Base-by-base conservation (phyloP, 2,113 vertebrate genomes). In the Labeo catla region DNA sequence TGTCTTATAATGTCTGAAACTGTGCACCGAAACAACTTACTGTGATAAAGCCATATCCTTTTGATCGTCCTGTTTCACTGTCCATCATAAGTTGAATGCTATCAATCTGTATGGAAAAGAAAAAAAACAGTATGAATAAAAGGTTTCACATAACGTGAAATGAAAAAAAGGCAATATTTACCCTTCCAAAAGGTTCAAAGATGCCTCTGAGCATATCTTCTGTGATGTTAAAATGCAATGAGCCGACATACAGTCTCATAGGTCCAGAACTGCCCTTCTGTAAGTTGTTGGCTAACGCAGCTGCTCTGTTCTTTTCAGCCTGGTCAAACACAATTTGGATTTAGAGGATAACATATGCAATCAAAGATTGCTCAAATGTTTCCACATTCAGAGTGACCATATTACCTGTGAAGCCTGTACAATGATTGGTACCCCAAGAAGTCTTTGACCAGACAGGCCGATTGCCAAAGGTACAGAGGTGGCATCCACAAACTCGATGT, bases 21-120 rank as follows among this genome's bases (percentile, higher is more conserved):
- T n/a, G 16, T 21, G 15, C 15, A 50, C 8, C 61, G 50, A 11
- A 16, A 34, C 6, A 82, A 89, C 95, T 94, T 95, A 99, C 98
- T 9, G 97, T 99, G 93, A 99, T 99, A 91, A 99, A 99, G 90
- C 98, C 98, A 23, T 98, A 99, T 90, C 98, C 98, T 93, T 99
- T 99, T 4, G 98, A 99, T 50, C 96, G 94, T 11, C 96, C 97
- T 0, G 97, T 98, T 93, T 99, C 98, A 89, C 96, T 98, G 90
- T 99, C 98, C 97, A 98, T 98, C 98, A 99, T 99, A 85, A 99
- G 95, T 84, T 99, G 98, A 91, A 99, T 99, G 90, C 96, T 98
- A 92, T 99, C 98, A 88, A 99, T 99, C 93, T 94, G 87, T 79
- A 3, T 43, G 12, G 12, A 8, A 68, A 77, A 10, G 83, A 7